A percentile compares a stretch with the other conserved stretches of the same genome.
Conservation (phyloP, 2,113 vertebrate genomes). For the Pangasianodon gigas region DNA sequence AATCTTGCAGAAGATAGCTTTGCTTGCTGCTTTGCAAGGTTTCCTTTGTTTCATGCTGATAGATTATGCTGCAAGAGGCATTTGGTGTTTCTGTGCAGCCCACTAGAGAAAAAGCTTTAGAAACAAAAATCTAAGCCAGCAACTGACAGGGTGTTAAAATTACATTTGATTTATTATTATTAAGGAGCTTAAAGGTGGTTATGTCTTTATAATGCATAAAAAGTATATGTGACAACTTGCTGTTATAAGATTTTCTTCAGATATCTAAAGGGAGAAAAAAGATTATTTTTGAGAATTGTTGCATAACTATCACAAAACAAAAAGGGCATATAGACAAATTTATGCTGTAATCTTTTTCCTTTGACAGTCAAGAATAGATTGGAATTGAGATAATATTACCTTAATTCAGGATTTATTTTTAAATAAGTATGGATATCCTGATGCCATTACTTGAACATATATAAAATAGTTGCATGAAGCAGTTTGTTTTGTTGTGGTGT, state of each 20-base stretch:
- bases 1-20: background rate
- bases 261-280: background rate
- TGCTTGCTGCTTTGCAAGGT: background rate
- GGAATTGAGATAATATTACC: background rate
- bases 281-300: background rate
- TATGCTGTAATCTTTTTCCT: background rate
- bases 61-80: background rate
- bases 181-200: background rate
- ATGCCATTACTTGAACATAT: background rate
- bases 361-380: background rate
- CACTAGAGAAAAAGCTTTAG: conserved; percentile 10
- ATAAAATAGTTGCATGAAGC: background rate
- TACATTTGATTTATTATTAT: background rate
- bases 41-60: conserved; percentile 2
- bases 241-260: background rate
- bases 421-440: background rate
- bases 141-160: background rate
- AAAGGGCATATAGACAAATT: background rate
- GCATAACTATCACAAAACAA: background rate
- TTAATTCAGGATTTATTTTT: background rate
- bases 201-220: background rate
- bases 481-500: background rate
- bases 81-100: background rate
- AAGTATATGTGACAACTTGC: background rate
- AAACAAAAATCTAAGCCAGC: background rate